A percentile compares a stretch with the other conserved stretches of the same genome.
Conservation (phyloP, 2,797 vertebrate species). For the Sebastes cheni region DNA sequence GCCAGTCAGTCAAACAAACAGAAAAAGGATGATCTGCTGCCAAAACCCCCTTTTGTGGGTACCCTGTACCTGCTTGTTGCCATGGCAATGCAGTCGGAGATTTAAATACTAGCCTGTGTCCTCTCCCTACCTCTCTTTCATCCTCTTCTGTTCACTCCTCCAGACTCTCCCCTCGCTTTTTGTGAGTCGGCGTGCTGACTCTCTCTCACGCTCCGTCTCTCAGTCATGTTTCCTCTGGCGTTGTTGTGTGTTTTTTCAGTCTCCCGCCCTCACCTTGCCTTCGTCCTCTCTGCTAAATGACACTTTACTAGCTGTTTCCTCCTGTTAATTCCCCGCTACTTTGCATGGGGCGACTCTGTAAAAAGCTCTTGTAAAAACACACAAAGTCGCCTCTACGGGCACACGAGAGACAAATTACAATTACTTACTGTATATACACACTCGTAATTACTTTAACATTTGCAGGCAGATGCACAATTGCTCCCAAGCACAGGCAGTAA, state of each 20-base stretch:
- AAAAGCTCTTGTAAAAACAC: constrained; percentile 72
- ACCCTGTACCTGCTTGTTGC: constrained; percentile 70
- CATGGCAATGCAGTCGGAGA: constrained; percentile 62
- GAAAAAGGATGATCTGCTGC: constrained; percentile 37
- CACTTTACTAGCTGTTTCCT: constrained; percentile 68
- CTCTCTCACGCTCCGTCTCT: constrained; percentile 47
- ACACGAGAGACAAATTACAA: constrained; percentile 29
- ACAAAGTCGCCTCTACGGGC: constrained; percentile 28
- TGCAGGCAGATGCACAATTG: constrained; percentile 29
- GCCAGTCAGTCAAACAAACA: constrained; percentile 52
- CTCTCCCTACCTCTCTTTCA: constrained; percentile 58
- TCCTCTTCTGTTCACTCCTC: constrained; percentile 60
- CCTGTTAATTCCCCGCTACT: constrained; percentile 70
- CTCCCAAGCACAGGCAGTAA: constrained; percentile 23
- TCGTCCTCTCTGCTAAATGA: constrained; percentile 66
- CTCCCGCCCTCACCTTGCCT: constrained; percentile 66
- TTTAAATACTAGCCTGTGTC: constrained; percentile 71
- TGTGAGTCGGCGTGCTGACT: constrained; percentile 42
- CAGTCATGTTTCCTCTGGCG: constrained; percentile 58
- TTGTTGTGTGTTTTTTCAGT: constrained; percentile 12
- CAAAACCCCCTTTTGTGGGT: constrained; percentile 57
- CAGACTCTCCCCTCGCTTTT: constrained; percentile 53
- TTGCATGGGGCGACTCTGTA: constrained; percentile 70
- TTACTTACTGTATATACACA: constrained; percentile 41
- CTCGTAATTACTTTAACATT: constrained; percentile 56